Conservation (phyloP, 2,113 vertebrate species). For the Hippolais icterina region DNA sequence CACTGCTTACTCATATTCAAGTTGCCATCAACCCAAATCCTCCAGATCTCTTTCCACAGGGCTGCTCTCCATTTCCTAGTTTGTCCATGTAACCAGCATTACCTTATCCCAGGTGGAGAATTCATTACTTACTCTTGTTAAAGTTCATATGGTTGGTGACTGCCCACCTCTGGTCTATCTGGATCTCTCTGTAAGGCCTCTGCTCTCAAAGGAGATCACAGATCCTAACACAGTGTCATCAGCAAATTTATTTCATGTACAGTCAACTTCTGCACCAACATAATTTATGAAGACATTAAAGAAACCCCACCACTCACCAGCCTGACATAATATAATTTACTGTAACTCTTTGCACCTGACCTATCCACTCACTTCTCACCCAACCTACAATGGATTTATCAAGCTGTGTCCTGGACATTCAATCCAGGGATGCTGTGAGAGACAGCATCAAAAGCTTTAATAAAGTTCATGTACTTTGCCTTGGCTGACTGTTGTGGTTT, state of each 20-base stretch:
- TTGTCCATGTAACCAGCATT: not conserved
- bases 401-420: not conserved
- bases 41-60: not conserved
- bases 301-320: not conserved
- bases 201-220: not conserved
- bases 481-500: fast-evolving
- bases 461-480: not conserved
- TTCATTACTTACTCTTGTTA: not conserved
- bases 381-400: fast-evolving
- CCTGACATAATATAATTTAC: not conserved
- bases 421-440: not conserved
- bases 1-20: not conserved
- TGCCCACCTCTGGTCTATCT: not conserved
- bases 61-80: not conserved
- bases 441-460: not conserved
- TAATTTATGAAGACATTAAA: not conserved
- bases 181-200: not conserved
- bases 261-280: not conserved
- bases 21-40: not conserved
- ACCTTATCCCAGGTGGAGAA: not conserved
- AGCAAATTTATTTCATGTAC: not conserved
- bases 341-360: fast-evolving
- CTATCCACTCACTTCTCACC: not conserved
- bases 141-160: not conserved
- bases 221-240: not conserved